Percentiles rank a stretch among this genome's conserved stretches.
phyloP scores from a whole-genome alignment of 2,113 vertebrate species.

The Lepidiolamprologus cunningtoni region DNA sequence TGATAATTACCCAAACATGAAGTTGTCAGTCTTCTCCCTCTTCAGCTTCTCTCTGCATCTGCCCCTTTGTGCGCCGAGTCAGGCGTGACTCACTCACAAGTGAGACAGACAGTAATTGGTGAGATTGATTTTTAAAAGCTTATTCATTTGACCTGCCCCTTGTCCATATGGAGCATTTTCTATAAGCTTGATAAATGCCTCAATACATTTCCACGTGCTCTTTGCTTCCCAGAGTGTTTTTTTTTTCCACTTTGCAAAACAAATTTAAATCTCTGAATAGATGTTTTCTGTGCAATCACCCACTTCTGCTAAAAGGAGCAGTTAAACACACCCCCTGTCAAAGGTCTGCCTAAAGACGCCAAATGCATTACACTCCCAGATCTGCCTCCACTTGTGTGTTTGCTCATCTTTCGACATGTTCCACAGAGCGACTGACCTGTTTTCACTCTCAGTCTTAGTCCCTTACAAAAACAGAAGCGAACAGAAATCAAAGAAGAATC shows the following conservation, averaged over 20 bases:
- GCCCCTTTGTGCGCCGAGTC: slow-evolving; percentile 59
- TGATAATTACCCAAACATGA: slow-evolving; percentile 74
- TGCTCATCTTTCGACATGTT: background rate
- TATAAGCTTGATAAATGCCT: slow-evolving; percentile 46
- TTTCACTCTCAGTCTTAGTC: background rate
- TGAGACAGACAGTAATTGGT: slow-evolving; percentile 53
- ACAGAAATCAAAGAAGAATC: background rate
- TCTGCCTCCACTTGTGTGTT: background rate
- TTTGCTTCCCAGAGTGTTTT: background rate
- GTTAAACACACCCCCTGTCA: background rate
- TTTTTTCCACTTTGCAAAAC: background rate
- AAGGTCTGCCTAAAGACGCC: background rate
- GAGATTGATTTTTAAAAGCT: slow-evolving; percentile 58
- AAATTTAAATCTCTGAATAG: background rate
- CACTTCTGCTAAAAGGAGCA: background rate
- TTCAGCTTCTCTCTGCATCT: slow-evolving; percentile 22
- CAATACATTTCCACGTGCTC: background rate
- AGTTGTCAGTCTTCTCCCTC: slow-evolving; percentile 57
- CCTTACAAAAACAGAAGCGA: background rate
- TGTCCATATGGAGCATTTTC: slow-evolving; percentile 35
- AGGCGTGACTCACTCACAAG: slow-evolving; percentile 18
- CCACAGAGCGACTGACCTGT: background rate
- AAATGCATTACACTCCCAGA: background rate
- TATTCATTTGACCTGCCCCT: slow-evolving; percentile 43
- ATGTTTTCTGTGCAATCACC: background rate